Base-by-base conservation (phyloP, 2,113 vertebrate species). In the Micronycteris hirsuta region DNA sequence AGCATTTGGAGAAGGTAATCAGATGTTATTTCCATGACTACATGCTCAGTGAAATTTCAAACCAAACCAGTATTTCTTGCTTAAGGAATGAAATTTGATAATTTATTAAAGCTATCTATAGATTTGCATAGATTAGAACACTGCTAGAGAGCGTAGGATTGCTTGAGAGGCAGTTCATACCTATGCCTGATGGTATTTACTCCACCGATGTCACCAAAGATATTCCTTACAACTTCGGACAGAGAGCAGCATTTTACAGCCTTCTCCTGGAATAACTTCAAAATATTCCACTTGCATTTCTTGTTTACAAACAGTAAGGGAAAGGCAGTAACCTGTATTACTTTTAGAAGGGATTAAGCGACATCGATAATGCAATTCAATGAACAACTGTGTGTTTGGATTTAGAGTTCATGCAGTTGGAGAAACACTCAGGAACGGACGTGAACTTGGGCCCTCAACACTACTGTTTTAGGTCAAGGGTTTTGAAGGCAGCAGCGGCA, bases 41-140 rank as follows among this genome's bases (percentile, higher is more conserved):
- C 9, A 36, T 78, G 67, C 70, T 93, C 89, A 89, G 36, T 81
- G 63, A 86, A 74, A 82, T 85, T 95, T 92, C 83, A 83, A 95
- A 81, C 19, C 41, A 87, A 76, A 90, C 22, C 17, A 71, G 4
- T 43, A 70, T 83, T 93, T 70, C 24, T 89, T 84, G 88, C 31
- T 73, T 74, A 89, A 74, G 70, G 24, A 93, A 74, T 43, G 12
- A 70, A 38, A 5, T 41, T 81, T 61, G 73, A 45, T 31, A 56
- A 63, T 93, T 94, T 93, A 77, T 54, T 89, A 70, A 82, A 70
- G 36, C 22, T 47, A 84, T 26, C n/a, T 91, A 26, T 52, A 67
- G 76, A 7, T 38, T 49, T 56, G 7, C 31, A 86, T 52, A 71
- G 33, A 89, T 89, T 63, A 86, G 12, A 94, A 54, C 24, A 63